Evolutionary conservation across 2,888 invertebrate species (phyloP).

Genomic region (Gandaritis pyraliata): DNA sequence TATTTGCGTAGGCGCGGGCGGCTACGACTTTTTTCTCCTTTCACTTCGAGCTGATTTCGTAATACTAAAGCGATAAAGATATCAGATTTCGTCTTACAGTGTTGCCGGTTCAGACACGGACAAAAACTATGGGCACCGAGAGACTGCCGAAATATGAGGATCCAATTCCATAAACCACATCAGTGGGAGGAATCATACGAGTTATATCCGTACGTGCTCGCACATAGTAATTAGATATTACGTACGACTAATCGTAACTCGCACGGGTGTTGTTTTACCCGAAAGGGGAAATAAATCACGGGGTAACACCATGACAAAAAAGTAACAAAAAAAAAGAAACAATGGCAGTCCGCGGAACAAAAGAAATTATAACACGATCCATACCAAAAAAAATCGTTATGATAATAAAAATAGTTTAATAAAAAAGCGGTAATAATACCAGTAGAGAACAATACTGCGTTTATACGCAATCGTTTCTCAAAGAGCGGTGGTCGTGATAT

Average conservation of each 20-base stretch:
- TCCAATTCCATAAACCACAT: slow-evolving; percentile 84
- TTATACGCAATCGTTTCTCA: slow-evolving; percentile 50
- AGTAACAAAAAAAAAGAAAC: slow-evolving; percentile 73
- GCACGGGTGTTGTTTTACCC: slow-evolving; percentile 83
- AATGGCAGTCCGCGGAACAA: slow-evolving; percentile 80
- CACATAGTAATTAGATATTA: slow-evolving; percentile 84
- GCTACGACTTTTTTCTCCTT: slow-evolving; percentile 51
- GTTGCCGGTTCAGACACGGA: slow-evolving; percentile 66
- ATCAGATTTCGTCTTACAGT: slow-evolving; percentile 71
- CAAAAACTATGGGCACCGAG: slow-evolving; percentile 74
- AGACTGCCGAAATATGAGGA: slow-evolving; percentile 83
- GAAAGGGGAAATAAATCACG: slow-evolving; percentile 82
- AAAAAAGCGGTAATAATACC: slow-evolving; percentile 78
- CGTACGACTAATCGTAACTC: slow-evolving; percentile 81
- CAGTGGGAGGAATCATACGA: slow-evolving; percentile 77
- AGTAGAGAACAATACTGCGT: slow-evolving; percentile 74
- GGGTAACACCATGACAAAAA: slow-evolving; percentile 72
- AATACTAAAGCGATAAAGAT: slow-evolving; percentile 63
- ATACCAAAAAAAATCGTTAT: slow-evolving; percentile 81
- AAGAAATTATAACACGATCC: slow-evolving; percentile 80
- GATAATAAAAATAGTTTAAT: slow-evolving; percentile 81
- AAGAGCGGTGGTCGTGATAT: background rate
- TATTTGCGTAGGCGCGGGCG: slow-evolving; percentile 56
- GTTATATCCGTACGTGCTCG: slow-evolving; percentile 81
- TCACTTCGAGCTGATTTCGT: slow-evolving; percentile 51